Evolutionary conservation across 2,888 invertebrate genomes (phyloP).

Genomic region (Lottia scabra): DNA sequence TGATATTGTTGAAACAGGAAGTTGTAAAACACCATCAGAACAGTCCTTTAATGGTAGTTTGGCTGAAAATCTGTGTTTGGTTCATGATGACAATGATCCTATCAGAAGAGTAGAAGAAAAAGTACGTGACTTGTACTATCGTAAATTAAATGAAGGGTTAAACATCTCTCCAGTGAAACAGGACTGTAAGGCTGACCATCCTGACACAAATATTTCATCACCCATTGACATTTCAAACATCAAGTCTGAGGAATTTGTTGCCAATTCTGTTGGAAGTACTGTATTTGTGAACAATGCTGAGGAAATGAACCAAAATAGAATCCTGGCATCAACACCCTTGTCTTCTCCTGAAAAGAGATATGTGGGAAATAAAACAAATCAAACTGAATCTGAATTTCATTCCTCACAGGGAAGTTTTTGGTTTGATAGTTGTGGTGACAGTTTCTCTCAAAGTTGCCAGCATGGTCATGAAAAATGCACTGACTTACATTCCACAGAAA

Average conservation of each 20-base stretch:
- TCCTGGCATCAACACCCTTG: neutral
- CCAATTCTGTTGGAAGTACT: conserved; percentile 9
- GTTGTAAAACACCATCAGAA: conserved; percentile 50
- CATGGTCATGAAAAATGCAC: neutral
- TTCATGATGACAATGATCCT: conserved; percentile 8
- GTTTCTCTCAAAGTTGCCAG: conserved; percentile 12
- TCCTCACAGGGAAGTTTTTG: conserved; percentile 14
- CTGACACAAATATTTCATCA: neutral
- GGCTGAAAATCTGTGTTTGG: conserved; percentile 23
- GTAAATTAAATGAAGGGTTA: conserved; percentile 4
- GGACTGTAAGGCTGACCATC: neutral
- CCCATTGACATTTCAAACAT: neutral
- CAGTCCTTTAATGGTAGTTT: conserved; percentile 38
- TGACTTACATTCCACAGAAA: neutral
- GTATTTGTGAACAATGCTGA: neutral
- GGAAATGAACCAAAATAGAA: neutral
- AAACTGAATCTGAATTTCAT: neutral
- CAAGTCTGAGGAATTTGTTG: neutral
- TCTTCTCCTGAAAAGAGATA: neutral
- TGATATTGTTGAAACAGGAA: conserved; percentile 49
- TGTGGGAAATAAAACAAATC: neutral
- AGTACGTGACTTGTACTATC: conserved; percentile 23
- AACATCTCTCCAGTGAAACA: neutral
- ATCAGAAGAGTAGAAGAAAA: conserved; percentile 20
- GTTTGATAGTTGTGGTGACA: conserved; percentile 20